Evolutionary conservation across 53 echinoderm and acorn worm genomes (phyloP), one percentile per base, ranked within the genome.

Genomic region (Henricia sp.): DNA sequence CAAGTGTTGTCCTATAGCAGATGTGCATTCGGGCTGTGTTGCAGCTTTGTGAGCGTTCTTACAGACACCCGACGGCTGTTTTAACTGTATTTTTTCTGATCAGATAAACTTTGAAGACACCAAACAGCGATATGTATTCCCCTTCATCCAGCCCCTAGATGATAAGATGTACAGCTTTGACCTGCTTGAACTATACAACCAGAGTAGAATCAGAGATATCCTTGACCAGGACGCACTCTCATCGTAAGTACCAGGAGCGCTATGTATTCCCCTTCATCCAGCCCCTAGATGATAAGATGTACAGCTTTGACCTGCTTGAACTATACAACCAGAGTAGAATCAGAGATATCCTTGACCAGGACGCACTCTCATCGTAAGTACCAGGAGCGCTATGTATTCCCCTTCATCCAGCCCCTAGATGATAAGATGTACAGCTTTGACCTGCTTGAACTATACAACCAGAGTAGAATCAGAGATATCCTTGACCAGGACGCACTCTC

Each of bases 41-140:
- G n/a, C n/a, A n/a, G n/a, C n/a, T n/a, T n/a, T n/a, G n/a, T n/a
- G n/a, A n/a, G n/a, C n/a, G n/a, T n/a, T n/a, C n/a, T n/a, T n/a
- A n/a, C n/a, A n/a, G n/a, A n/a, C 17, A 14, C 67, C 67, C 37
- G 6, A 5, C 12, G 16, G 4, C n/a, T n/a, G n/a, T n/a, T 3
- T 2, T 12, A 17, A 16, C 30, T 12, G 12, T 28, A 19, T 19
- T 67, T 36, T 32, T 74, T 37, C 16, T 8, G 2, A n/a, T 54
- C 63, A 97, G 97, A 86, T 97, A 66, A 94, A 97, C 52, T 97
- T 97, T 69, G 73, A 90, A 13, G 88, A 82, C 2, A 92, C 86
- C 67, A 90, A 83, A 32, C 64, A 90, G 14, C 62, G 85, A 13
- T 71, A 90, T 9, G 69, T 94, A 21, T 97, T 94, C 51, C 97